These are phyloP conservation scores for Rhabdophis nuchalis DNA, from an alignment of 2,797 vertebrate genomes.

Conservation along the genomic window DNA sequence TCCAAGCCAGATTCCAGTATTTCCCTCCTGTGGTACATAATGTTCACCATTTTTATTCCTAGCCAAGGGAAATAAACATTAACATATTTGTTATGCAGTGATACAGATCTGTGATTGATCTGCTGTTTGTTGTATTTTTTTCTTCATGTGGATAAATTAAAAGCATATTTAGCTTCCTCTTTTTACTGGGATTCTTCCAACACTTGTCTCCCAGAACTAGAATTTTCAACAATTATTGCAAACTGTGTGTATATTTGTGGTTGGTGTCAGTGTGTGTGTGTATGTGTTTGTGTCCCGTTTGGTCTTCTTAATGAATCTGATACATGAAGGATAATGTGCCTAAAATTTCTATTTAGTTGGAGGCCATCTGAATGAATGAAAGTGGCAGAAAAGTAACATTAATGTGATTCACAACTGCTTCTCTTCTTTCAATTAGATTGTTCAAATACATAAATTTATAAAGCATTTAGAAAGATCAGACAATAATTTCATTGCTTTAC, in stretches of 20 bases:
- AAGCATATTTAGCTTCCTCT: neutral
- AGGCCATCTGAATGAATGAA: neutral
- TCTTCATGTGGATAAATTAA: constrained; percentile 3
- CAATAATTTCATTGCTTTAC: neutral
- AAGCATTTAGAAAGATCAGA: neutral
- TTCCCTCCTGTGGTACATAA: constrained; percentile 33
- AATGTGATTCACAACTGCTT: neutral
- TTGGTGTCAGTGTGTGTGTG: neutral
- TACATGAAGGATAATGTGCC: neutral
- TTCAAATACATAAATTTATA: neutral
- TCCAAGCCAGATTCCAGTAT: constrained; percentile 36
- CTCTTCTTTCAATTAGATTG: neutral
- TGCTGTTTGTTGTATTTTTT: constrained; percentile 1
- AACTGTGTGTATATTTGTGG: neutral
- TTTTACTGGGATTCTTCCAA: neutral
- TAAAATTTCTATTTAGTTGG: neutral
- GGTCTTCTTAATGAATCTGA: neutral
- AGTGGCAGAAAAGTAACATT: neutral
- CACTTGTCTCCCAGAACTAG: neutral
- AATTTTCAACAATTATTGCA: neutral
- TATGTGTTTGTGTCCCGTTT: neutral
- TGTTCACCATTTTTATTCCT: constrained; percentile 35
- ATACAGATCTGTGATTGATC: constrained; percentile 5
- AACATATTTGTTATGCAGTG: constrained; percentile 24
- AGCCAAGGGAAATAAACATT: constrained; percentile 28